A percentile compares a stretch with the other conserved stretches of the same genome.
Evolutionary conservation across 2,888 invertebrate species (phyloP).

Genomic region (Xanthostigma xanthostigma): DNA sequence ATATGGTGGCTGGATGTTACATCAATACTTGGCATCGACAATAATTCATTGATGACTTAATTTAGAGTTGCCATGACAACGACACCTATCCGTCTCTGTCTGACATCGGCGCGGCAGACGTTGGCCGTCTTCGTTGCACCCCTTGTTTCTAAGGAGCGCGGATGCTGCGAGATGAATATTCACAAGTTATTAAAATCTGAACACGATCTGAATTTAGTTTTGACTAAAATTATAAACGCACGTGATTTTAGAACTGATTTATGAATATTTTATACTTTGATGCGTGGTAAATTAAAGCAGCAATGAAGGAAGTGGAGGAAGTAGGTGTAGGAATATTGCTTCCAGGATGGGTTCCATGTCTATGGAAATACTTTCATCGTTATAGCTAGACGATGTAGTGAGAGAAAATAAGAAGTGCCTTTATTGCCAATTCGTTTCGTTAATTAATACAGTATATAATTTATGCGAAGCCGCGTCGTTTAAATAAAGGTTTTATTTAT

Average conservation of each 20-base stretch:
- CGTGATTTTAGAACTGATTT: too few species aligned
- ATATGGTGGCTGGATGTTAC: constrained; percentile 7
- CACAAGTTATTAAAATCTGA: constrained; percentile 32
- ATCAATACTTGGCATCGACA: constrained; percentile 24
- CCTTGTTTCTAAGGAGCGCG: constrained; percentile 9
- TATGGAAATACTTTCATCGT: constrained; percentile 20
- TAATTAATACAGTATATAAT: too few species aligned
- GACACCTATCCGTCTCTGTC: constrained; percentile 20
- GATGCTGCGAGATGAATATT: constrained; percentile 28
- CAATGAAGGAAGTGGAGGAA: constrained; percentile 14
- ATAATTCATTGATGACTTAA: constrained; percentile 32
- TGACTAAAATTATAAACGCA: too few species aligned
- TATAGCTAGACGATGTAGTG: too few species aligned
- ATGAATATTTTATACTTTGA: neutral
- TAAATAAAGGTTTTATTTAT: too few species aligned
- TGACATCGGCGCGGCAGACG: constrained; percentile 7
- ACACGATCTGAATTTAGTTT: constrained; percentile 22
- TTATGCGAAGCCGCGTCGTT: too few species aligned
- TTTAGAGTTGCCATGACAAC: constrained; percentile 28
- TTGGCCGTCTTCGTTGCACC: constrained; percentile 11
- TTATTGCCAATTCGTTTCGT: too few species aligned
- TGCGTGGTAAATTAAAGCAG: constrained; percentile 23
- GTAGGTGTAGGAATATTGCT: constrained; percentile 17
- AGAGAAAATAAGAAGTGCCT: too few species aligned
- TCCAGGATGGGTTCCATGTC: constrained; percentile 20